Evolutionary conservation across 2,888 invertebrate genomes (phyloP).

Genomic region (Altica lythri): DNA sequence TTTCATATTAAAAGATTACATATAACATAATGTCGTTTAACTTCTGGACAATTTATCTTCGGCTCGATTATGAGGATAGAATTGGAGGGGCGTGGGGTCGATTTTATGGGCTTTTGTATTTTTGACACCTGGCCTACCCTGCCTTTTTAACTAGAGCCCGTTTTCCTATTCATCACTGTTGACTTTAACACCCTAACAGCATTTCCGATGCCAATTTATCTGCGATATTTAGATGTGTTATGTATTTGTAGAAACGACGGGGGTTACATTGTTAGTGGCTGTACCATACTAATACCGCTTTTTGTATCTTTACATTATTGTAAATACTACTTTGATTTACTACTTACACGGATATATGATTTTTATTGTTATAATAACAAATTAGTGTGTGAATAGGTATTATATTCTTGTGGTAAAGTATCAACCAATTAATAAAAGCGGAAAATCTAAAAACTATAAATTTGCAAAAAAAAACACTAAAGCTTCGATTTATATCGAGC

Average conservation of each 20-base stretch:
- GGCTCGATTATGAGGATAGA: constrained; percentile 21
- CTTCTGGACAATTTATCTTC: constrained; percentile 23
- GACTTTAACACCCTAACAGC: constrained; percentile 42
- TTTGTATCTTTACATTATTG: constrained; percentile 30
- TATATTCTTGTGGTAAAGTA: no score
- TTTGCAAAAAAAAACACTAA: no score
- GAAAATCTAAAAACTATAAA: no score
- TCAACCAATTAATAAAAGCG: no score
- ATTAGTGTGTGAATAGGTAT: no score
- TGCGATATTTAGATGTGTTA: constrained; percentile 44
- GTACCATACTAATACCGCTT: constrained; percentile 26
- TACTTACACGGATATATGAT: no score
- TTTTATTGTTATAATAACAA: no score
- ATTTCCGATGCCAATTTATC: constrained; percentile 48
- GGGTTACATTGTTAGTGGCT: constrained; percentile 30
- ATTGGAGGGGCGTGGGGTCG: constrained; percentile 49
- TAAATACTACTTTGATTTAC: constrained; percentile 39
- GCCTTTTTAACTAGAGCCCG: constrained; percentile 50
- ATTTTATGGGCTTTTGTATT: constrained; percentile 53
- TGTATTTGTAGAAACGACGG: constrained; percentile 34
- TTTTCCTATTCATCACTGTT: constrained; percentile 44
- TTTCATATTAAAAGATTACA: constrained; percentile 5
- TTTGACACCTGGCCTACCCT: constrained; percentile 57
- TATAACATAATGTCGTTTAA: constrained; percentile 12
- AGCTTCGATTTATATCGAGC: no score